Conservation (phyloP, 2,797 vertebrate species). For the Malacoctenus gilli region DNA sequence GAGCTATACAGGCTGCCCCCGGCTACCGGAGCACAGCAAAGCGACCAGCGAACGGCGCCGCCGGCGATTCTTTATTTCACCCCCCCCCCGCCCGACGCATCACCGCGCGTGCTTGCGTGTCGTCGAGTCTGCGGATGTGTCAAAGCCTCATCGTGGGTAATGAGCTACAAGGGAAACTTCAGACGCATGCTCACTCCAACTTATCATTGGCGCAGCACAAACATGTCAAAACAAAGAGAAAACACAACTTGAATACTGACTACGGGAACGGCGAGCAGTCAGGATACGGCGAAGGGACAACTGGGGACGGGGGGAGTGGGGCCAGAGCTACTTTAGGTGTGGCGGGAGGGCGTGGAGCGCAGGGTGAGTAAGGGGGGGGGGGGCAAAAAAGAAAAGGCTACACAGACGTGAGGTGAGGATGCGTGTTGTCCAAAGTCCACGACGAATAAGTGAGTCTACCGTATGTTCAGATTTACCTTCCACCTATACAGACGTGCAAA, state of each 20-base stretch:
- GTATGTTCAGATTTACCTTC: constrained; percentile 52
- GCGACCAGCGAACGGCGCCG: constrained; percentile 39
- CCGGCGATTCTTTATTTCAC: constrained; percentile 14
- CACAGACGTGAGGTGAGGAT: constrained; percentile 49
- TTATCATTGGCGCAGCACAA: constrained; percentile 60
- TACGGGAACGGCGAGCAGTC: constrained; percentile 63
- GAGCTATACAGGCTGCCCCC: constrained; percentile 65
- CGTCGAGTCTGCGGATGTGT: constrained; percentile 42
- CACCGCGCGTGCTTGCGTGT: constrained; percentile 36
- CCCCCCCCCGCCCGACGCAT: constrained; percentile 16
- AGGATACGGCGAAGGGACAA: constrained; percentile 53
- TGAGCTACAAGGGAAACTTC: constrained; percentile 54
- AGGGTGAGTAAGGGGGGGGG: background rate
- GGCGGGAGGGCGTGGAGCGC: too few relatives aligned
- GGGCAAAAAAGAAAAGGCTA: constrained; percentile 36
- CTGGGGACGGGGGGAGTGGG: constrained; percentile 47
- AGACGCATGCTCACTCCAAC: constrained; percentile 59
- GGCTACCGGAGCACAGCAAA: constrained; percentile 54
- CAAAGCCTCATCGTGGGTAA: constrained; percentile 51
- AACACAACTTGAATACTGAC: constrained; percentile 57
- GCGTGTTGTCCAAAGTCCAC: constrained; percentile 47
- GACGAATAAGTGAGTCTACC: constrained; percentile 49
- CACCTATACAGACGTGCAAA: constrained; percentile 68
- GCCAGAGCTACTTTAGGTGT: constrained; percentile 63
- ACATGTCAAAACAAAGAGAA: constrained; percentile 63